A percentile compares a stretch with the other conserved stretches of the same genome.
Evolutionary conservation across 2,888 invertebrate genomes (phyloP).

Genomic region (Microctonus hyperodae): DNA sequence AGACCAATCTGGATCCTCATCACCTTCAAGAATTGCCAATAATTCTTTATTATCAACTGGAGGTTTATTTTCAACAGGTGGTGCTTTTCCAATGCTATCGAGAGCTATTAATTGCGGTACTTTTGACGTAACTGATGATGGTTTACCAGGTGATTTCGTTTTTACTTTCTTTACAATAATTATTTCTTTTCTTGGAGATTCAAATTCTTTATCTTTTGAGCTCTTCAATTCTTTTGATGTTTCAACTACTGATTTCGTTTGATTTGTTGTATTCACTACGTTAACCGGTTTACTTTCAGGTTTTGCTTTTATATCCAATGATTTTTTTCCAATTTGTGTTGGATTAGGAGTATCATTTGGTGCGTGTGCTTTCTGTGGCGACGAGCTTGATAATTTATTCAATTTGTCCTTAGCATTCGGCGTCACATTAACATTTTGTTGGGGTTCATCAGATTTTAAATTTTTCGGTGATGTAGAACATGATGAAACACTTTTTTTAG

Average conservation of each 20-base stretch:
- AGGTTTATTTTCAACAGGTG: constrained; percentile 4
- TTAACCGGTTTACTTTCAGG: not conserved
- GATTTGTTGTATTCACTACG: constrained; percentile 61
- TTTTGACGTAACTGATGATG: constrained; percentile 49
- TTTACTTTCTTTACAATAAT: constrained; percentile 66
- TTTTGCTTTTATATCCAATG: not conserved
- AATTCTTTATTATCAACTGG: constrained; percentile 65
- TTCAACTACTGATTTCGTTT: constrained; percentile 67
- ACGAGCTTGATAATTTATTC: not conserved
- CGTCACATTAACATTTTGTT: not conserved
- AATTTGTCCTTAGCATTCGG: not conserved
- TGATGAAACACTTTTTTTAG: constrained; percentile 24
- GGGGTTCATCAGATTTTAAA: not conserved
- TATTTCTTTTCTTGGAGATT: constrained; percentile 62
- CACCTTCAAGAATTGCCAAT: constrained; percentile 68
- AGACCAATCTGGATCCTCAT: constrained; percentile 64
- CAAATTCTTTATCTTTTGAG: constrained; percentile 62
- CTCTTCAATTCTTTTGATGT: constrained; percentile 66
- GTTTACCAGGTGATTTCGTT: constrained; percentile 63
- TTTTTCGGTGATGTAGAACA: not conserved
- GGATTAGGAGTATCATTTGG: not conserved
- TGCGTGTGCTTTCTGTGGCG: not conserved
- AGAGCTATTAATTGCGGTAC: not conserved
- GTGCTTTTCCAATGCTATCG: not conserved
- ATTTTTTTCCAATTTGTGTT: not conserved